Percentiles rank a stretch among this genome's conserved stretches.
phyloP scores from a whole-genome alignment of 2,888 invertebrate species.

The Trissolcus japonicus region DNA sequence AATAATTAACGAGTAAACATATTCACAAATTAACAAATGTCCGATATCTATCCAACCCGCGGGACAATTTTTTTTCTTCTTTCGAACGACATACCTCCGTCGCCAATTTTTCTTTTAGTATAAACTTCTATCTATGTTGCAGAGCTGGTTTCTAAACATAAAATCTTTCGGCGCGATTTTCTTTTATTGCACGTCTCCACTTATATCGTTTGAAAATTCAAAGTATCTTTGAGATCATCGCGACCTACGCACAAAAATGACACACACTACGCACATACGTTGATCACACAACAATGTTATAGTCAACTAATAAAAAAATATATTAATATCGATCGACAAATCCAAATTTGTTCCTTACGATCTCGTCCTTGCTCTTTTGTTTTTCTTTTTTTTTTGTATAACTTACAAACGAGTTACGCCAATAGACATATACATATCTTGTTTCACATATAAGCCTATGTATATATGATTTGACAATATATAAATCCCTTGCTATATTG shows the following conservation, averaged over 20 bases:
- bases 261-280: constrained; percentile 10
- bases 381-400: background rate
- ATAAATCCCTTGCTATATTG: constrained; percentile 39
- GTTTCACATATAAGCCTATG: constrained; percentile 9
- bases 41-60: constrained; percentile 6
- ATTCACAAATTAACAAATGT: constrained; percentile 4
- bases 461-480: constrained; percentile 27
- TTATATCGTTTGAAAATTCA: background rate
- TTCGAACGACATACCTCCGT: no score
- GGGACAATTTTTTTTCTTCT: background rate
- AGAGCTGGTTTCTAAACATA: no score
- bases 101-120: no score
- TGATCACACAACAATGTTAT: constrained; percentile 7
- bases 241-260: background rate
- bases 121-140: no score
- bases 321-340: constrained; percentile 11
- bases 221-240: constrained; percentile 3
- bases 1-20: background rate
- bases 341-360: no score
- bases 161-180: no score
- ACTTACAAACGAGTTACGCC: constrained; percentile 11
- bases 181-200: constrained; percentile 35
- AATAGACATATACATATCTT: constrained; percentile 19
- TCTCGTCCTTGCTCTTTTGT: background rate
- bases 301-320: constrained; percentile 32